A percentile compares a stretch with the other conserved stretches of the same genome.
Conservation (phyloP, 2,797 vertebrate genomes). For the Syndactyla subalaris region DNA sequence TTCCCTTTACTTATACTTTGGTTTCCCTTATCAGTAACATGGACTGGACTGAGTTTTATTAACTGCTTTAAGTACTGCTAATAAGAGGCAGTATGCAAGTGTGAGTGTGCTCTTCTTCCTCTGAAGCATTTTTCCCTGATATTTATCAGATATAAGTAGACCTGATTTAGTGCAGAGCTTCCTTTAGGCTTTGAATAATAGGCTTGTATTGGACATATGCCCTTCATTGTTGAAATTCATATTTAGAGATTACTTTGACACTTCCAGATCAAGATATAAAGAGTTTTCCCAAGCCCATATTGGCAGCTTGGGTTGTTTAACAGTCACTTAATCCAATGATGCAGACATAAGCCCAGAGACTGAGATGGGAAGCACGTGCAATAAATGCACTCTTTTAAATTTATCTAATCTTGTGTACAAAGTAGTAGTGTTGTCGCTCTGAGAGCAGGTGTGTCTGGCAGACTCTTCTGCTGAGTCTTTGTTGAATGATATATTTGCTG, state of each 20-base stretch:
- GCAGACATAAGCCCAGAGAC: background rate
- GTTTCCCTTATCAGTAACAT: background rate
- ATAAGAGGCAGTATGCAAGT: background rate
- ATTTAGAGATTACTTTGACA: background rate
- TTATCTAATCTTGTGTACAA: background rate
- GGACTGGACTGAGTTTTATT: background rate
- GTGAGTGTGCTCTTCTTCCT: background rate
- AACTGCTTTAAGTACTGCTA: background rate
- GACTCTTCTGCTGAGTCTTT: background rate
- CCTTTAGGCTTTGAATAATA: background rate
- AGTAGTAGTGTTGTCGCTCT: background rate
- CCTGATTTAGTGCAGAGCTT: background rate
- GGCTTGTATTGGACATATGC: background rate
- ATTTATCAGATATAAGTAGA: background rate
- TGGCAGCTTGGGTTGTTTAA: constrained; percentile 18
- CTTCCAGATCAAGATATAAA: constrained; percentile 13
- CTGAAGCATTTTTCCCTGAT: background rate
- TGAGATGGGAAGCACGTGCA: background rate
- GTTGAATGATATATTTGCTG: background rate
- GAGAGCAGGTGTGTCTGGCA: background rate
- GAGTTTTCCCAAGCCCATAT: background rate
- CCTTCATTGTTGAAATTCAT: background rate
- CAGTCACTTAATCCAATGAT: constrained; percentile 27
- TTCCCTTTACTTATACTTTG: background rate
- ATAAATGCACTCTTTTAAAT: background rate